Evolutionary conservation across 2,888 invertebrate genomes (phyloP).

Genomic region (Eupeodes latifasciatus): DNA sequence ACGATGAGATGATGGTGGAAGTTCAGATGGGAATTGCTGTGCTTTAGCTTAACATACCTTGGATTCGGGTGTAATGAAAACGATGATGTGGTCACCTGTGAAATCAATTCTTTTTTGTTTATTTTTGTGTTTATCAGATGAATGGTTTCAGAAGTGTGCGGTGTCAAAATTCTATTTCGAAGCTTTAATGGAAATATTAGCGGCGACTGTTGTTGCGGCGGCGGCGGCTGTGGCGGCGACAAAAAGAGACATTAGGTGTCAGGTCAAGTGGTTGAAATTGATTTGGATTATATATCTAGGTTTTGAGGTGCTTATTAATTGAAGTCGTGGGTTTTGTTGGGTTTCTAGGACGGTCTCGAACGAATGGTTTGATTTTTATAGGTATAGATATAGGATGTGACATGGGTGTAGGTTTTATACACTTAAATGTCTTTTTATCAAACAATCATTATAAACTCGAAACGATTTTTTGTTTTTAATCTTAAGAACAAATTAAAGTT

Average conservation of each 20-base stretch:
- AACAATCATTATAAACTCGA: too few species aligned
- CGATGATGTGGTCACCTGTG: constrained; percentile 35
- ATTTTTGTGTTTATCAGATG: constrained; percentile 3
- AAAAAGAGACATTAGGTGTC: constrained; percentile 29
- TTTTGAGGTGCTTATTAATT: constrained; percentile 28
- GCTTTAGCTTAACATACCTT: not conserved
- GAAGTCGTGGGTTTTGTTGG: constrained; percentile 6
- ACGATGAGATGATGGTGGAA: constrained; percentile 13
- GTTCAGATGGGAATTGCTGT: constrained; percentile 44
- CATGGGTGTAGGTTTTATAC: not conserved
- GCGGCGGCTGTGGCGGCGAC: not conserved
- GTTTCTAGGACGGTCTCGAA: not conserved
- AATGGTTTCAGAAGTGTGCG: constrained; percentile 28
- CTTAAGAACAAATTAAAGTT: too few species aligned
- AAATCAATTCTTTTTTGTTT: not conserved
- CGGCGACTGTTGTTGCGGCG: not conserved
- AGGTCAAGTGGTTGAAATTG: constrained; percentile 20
- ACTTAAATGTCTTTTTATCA: too few species aligned
- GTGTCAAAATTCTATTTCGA: constrained; percentile 39
- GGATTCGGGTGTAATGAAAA: not conserved
- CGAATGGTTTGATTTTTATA: not conserved
- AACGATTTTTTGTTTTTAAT: too few species aligned
- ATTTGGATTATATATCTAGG: constrained; percentile 15
- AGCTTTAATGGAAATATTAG: constrained; percentile 22
- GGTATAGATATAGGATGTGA: not conserved